Evolutionary conservation across 2,113 vertebrate species (phyloP), one percentile per base, ranked within the genome.

Genomic region (Indicator maculatus): DNA sequence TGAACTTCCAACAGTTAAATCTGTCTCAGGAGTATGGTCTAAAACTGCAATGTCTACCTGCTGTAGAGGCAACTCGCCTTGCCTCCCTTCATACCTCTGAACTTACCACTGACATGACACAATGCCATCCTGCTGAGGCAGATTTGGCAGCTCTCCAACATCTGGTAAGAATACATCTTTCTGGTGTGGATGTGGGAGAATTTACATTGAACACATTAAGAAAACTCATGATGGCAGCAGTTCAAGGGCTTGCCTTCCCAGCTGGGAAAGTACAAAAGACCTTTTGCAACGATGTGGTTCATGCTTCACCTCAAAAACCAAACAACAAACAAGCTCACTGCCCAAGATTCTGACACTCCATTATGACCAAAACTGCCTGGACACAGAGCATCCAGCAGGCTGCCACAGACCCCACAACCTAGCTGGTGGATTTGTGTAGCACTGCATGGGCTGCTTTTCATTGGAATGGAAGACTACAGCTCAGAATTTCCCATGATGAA

Each of bases 351-450:
- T 36, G 41, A 38, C 16, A 60, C 6, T 6, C 20, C 15, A 27
- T 65, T 7, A 39, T 3, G 4, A 71, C 21, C 26, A 71, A 1
- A 3, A 18, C 16, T 65, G 17, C 20, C 38, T 41, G 24, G 24
- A 27, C 5, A 66, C 0, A 2, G 11, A 60, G 16, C 16, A 72
- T 18, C 56, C 45, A 80, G 15, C 3, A 69, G 27, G 31, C 31
- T 83, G 33, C 26, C 26, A 23, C 6, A 39, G 16, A 53, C 3
- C 12, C 21, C 16, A 33, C 5, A 53, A 39, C 18, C 12, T 6
- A 1, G 2, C 1, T 1, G 0, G 33, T 6, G 36, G 12, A 24
- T 39, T 92, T 72, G 31, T 5, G 1, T 30, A 26, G 30, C 38
- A 58, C 18, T 64, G 19, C 20, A 11, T 23, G 3, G 1, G 12